Evolutionary conservation across 2,888 invertebrate genomes (phyloP), one percentile per base, ranked within the genome.

Genomic region (Tromatobia lineatoria): DNA sequence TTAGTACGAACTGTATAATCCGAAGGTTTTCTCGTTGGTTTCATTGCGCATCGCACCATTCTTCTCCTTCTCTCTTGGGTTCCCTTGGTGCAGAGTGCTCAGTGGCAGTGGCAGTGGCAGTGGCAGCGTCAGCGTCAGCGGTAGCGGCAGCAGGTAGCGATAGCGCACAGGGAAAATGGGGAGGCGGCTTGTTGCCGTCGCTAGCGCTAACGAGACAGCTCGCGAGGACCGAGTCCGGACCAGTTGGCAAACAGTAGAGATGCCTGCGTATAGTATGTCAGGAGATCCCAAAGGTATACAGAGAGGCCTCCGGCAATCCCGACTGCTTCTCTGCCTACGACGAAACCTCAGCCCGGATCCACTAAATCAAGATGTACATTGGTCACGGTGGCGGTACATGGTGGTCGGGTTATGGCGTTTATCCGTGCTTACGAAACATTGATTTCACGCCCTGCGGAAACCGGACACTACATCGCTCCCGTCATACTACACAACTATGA

Each of bases 321-420:
- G 85, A 80, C 84, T 82, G 79, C 86, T 82, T 79, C 81, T 80
- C 84, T 77, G 77, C 86, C 80, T 87, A 86, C 86, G 80, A 61
- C 18, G 61, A 45, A 61, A 50, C 67, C 66, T 59, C 69, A 20
- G 66, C 83, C 91, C 90, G 90, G 92, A 92, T 89, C 91, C 89
- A 93, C 93, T 93, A 93, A 93, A 93, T 93, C 93, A 93, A 93
- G 93, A 93, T 92, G 93, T 93, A 93, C 93, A 92, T 93, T 93
- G 92, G 93, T 92, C 92, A 93, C 92, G 93, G 93, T 91, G 91
- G 83, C 42, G 18, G 59, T 80, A 83, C 81, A 82, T 59, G 82
- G 86, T 86, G 90, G 91, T 91, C 90, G 89, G 90, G 79, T 90
- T 91, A 89, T 90, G 91, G 78, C 85, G 83, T 85, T 92, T 91